Percentiles rank a stretch among this genome's conserved stretches.
Evolutionary conservation across 1,140 invertebrate species (phyloP).

Genomic region (Elymnias hypermnestra): DNA sequence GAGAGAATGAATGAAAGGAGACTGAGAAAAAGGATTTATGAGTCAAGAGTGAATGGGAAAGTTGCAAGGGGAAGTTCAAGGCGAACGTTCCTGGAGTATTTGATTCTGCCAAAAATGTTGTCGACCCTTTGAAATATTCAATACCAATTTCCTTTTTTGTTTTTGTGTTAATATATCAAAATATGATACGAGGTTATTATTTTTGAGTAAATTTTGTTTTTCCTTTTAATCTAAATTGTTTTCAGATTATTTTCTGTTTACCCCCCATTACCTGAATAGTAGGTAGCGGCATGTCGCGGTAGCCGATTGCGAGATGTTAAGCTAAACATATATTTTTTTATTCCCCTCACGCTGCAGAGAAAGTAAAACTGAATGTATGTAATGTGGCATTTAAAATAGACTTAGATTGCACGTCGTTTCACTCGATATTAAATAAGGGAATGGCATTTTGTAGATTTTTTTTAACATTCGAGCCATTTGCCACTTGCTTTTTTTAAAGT

Average conservation of each 20-base stretch:
- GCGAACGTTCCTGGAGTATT: too few relatives aligned
- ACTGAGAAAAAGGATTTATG: too few relatives aligned
- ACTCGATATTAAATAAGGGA: constrained; percentile 22
- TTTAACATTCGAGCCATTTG: constrained; percentile 2
- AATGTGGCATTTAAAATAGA: constrained; percentile 17
- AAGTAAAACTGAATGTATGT: constrained; percentile 61
- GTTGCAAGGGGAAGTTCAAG: too few relatives aligned
- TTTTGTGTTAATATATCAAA: too few relatives aligned
- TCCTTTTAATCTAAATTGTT: constrained; percentile 28
- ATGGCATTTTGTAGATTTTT: constrained; percentile 40
- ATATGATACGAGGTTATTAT: too few relatives aligned
- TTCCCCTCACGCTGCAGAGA: constrained; percentile 56
- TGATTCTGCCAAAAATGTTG: too few relatives aligned
- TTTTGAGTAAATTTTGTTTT: too few relatives aligned
- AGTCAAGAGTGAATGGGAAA: too few relatives aligned
- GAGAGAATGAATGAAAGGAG: too few relatives aligned
- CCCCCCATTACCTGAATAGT: constrained; percentile 20
- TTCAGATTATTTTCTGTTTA: constrained; percentile 45
- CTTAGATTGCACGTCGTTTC: constrained; percentile 27
- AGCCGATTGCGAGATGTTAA: constrained; percentile 17
- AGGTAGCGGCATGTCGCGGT: constrained; percentile 34
- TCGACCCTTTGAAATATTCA: too few relatives aligned
- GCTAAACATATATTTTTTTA: constrained; percentile 29
- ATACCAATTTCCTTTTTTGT: too few relatives aligned
- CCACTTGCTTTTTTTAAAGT: not conserved